Base-by-base conservation (phyloP, 2,888 invertebrate species). In the Lasioglossum pauxillum region DNA sequence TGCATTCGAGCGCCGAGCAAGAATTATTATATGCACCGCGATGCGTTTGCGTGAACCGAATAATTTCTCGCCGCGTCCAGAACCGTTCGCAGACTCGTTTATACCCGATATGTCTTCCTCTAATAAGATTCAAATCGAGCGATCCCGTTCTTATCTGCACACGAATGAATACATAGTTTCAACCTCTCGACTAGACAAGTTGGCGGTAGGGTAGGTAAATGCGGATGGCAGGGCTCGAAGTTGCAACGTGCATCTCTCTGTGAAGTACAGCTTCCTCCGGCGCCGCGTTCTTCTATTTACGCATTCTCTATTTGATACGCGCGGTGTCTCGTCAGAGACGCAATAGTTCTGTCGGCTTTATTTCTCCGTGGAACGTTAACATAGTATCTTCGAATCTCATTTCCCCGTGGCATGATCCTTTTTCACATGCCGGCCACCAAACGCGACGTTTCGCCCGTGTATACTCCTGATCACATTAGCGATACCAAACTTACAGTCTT, bases 401-500 rank as follows among this genome's bases (percentile, higher is more conserved):
- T 73, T 5, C 46, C 46, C 23, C 27, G 16, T 44, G n/a, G 46
- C 31, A 31, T 49, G 46, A 31, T 49, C 46, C 73, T 49, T 31
- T 49, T 41, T 57, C 57, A 57, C 57, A 27, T 49, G 16, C 31
- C 46, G 31, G 46, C 46, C 46, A 46, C 46, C 73, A 73, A 73
- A 73, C 46, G 46, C 69, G 46, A 46, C 19, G 46, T 49, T n/a
- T 46, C 49, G 64, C 19, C 53, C 31, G 35, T 23, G 49, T 49
- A 57, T n/a, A 19, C 27, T 73, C 46, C 46, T 73, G 46, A 46
- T 73, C 73, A 46, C 46, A 44, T 73, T n/a, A 73, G 73, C 46
- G 73, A 73, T 46, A 71, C 71, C 71, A 7, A 71, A 71, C 71
- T 71, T 41, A 71, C 41, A 71, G 31, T 73, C 49, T 31, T 31